phyloP scores from a whole-genome alignment of 1,140 invertebrate species.

The Linepithema humile region DNA sequence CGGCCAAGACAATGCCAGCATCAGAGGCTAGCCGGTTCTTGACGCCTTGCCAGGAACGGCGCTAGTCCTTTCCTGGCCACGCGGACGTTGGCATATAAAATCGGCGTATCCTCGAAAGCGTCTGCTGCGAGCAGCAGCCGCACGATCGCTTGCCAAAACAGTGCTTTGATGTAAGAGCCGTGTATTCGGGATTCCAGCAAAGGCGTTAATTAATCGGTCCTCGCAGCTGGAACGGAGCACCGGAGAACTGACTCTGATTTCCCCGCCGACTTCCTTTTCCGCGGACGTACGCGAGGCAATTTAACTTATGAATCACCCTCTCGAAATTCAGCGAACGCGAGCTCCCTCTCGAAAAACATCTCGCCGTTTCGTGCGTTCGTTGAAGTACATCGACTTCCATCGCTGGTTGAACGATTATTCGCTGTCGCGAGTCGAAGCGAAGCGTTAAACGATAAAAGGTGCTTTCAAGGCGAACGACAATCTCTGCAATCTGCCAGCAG shows the following conservation, averaged over 20 bases:
- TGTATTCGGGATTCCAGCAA: not conserved
- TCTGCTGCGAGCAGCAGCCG: not conserved
- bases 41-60: conserved; percentile 73
- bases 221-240: not conserved
- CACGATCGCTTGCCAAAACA: conserved; percentile 25
- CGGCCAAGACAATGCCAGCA: conserved; percentile 80
- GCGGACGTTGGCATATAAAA: conserved; percentile 31
- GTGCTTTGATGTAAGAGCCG: conserved; percentile 1
- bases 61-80: conserved; percentile 48
- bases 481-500: not conserved
- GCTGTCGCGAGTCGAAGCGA: not conserved
- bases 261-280: not conserved
- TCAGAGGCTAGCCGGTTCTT: conserved; percentile 82
- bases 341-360: not conserved
- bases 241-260: not conserved
- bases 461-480: not conserved
- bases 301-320: not conserved
- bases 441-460: not conserved
- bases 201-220: not conserved
- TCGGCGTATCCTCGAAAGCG: not conserved
- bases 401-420: not conserved
- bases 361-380: not conserved
- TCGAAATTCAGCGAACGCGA: not conserved
- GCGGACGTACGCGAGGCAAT: not conserved
- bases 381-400: not conserved